phyloP scores from a whole-genome alignment of 2,888 invertebrate genomes.

The Mechanitis mazaeus region DNA sequence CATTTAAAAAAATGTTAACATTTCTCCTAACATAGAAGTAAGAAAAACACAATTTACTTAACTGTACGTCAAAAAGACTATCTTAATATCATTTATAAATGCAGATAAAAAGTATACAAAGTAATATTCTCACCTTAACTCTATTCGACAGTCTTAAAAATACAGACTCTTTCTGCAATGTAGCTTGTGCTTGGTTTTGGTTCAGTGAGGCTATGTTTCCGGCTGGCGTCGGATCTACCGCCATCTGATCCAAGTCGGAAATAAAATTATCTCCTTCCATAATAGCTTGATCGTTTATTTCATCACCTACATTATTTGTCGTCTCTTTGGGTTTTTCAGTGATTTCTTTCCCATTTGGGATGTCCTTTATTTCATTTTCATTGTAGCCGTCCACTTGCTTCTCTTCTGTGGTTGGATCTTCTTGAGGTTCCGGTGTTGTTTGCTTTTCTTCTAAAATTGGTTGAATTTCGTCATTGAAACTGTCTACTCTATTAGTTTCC shows the following conservation, averaged over 20 bases:
- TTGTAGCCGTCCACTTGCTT: constrained; percentile 40
- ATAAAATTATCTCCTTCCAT: constrained; percentile 72
- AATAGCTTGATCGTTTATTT: constrained; percentile 52
- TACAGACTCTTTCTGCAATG: constrained; percentile 92
- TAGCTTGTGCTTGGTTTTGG: constrained; percentile 55
- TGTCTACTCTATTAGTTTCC: constrained; percentile 45
- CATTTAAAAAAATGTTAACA: too few relatives aligned
- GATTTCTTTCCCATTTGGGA: constrained; percentile 46
- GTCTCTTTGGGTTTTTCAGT: constrained; percentile 56
- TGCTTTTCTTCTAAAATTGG: constrained; percentile 42
- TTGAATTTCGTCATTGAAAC: constrained; percentile 45
- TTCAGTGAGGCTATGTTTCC: constrained; percentile 45
- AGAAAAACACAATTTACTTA: too few relatives aligned
- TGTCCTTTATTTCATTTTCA: constrained; percentile 49
- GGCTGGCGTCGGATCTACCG: constrained; percentile 62
- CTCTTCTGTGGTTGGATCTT: constrained; percentile 38
- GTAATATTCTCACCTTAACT: constrained; percentile 83
- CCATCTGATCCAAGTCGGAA: constrained; percentile 73
- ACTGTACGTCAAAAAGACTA: too few relatives aligned
- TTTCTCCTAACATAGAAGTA: too few relatives aligned
- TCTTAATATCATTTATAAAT: too few relatives aligned
- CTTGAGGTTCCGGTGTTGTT: constrained; percentile 19
- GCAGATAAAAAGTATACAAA: too few relatives aligned
- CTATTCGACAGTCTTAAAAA: constrained; percentile 96
- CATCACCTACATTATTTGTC: constrained; percentile 41